These are phyloP conservation scores for Drosophila trapezifrons DNA, from an alignment of 1,140 invertebrate genomes.

Conservation along the genomic window DNA sequence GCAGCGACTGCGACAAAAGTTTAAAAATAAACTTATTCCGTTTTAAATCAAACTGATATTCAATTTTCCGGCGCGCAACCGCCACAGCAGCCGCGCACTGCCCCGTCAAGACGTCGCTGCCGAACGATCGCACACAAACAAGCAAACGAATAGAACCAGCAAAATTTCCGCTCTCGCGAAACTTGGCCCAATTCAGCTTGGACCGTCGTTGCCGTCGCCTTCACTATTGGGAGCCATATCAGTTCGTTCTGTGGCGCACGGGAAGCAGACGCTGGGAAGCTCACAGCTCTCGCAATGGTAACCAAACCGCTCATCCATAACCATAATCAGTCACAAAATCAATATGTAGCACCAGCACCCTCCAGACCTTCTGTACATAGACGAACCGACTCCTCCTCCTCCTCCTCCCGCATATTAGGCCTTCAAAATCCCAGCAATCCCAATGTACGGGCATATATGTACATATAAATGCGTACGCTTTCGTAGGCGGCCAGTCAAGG, in stretches of 20 bases:
- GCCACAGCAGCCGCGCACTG: constrained; percentile 1
- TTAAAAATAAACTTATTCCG: constrained; percentile 73
- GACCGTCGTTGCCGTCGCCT: constrained; percentile 18
- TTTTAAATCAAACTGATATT: constrained; percentile 57
- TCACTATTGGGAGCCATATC: constrained; percentile 79
- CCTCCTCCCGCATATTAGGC: constrained; percentile 1
- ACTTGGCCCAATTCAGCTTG: constrained; percentile 65
- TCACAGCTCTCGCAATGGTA: constrained; percentile 68
- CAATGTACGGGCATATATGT: not conserved
- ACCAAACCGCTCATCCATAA: constrained; percentile 18
- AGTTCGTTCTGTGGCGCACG: constrained; percentile 82
- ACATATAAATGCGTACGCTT: constrained; percentile 34
- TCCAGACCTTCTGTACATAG: constrained; percentile 29
- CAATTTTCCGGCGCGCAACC: constrained; percentile 46
- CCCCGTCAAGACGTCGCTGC: constrained; percentile 38
- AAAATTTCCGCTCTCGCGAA: constrained; percentile 55
- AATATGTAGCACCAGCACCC: constrained; percentile 17
- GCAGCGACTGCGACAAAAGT: constrained; percentile 53
- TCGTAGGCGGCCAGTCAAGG: constrained; percentile 67
- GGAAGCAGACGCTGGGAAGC: constrained; percentile 61
- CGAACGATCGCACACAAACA: constrained; percentile 39
- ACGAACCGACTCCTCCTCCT: not conserved
- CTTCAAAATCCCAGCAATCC: constrained; percentile 15
- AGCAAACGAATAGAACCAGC: constrained; percentile 32
- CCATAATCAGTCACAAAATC: constrained; percentile 42